phyloP scores from a whole-genome alignment of 1,140 invertebrate species.

The Diorhabda carinulata region DNA sequence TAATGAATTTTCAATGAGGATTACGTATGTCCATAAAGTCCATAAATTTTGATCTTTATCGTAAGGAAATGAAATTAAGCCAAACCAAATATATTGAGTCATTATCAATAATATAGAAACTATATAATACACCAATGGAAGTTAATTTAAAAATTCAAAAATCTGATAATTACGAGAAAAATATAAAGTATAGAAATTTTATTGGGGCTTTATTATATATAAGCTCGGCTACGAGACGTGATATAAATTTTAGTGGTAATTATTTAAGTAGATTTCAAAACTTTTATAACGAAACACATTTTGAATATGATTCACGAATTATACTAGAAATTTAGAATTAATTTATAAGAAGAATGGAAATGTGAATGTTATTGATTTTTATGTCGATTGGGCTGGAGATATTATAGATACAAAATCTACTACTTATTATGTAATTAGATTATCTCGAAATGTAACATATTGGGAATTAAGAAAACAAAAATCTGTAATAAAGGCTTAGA shows the following conservation, averaged over 20 bases:
- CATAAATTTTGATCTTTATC: background rate
- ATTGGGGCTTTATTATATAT: conserved; percentile 72
- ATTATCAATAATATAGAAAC: conserved; percentile 1
- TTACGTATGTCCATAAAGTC: background rate
- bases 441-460: conserved; percentile 37
- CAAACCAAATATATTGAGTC: conserved; percentile 10
- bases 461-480: conserved; percentile 40
- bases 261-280: conserved; percentile 44
- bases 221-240: conserved; percentile 64
- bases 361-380: too few species aligned
- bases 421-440: conserved; percentile 37
- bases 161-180: background rate
- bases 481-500: conserved; percentile 31
- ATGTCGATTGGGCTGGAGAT: conserved; percentile 43
- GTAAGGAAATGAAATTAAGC: conserved; percentile 5
- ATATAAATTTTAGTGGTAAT: conserved; percentile 41
- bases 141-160: conserved; percentile 1
- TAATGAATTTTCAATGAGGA: too few species aligned
- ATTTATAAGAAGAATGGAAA: conserved; percentile 12
- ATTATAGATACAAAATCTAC: conserved; percentile 44
- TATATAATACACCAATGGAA: conserved; percentile 4
- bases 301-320: conserved; percentile 42
- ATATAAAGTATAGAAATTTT: conserved; percentile 67
- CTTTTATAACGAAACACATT: conserved; percentile 44
- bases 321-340: conserved; percentile 40